phyloP scores from a whole-genome alignment of 1,140 invertebrate genomes.

The Macrobrachium rosenbergii region DNA sequence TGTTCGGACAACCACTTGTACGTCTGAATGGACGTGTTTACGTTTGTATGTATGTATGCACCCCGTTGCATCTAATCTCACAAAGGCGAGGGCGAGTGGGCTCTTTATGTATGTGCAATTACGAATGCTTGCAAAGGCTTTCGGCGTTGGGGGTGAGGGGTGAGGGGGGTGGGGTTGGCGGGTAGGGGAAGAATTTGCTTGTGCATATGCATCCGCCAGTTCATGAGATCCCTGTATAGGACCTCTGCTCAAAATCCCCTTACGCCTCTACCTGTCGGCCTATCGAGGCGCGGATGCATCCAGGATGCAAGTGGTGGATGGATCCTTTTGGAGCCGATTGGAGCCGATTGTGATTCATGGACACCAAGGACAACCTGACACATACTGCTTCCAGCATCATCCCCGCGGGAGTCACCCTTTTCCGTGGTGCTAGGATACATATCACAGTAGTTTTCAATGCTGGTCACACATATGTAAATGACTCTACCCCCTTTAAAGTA shows the following conservation, averaged over 20 bases:
- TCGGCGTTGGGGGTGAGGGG: too few species aligned
- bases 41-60: too few species aligned
- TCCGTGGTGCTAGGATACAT: conserved; percentile 41
- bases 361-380: background rate
- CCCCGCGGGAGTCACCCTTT: background rate
- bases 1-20: conserved; percentile 6
- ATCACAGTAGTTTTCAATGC: conserved; percentile 59
- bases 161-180: too few species aligned
- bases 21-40: background rate
- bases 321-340: background rate
- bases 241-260: too few species aligned
- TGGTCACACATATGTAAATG: conserved; percentile 63
- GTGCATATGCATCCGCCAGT: too few species aligned
- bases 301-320: background rate
- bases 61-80: background rate
- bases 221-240: too few species aligned
- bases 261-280: too few species aligned
- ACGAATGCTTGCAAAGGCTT: too few species aligned
- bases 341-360: background rate
- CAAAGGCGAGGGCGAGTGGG: background rate
- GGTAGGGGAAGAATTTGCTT: too few species aligned
- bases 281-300: background rate
- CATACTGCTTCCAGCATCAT: background rate
- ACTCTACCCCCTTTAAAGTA: conserved; percentile 60
- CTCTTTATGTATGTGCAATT: too few species aligned